These are phyloP conservation scores for Centruroides sculpturatus DNA, from an alignment of 1,140 invertebrate species.

Conservation along the genomic window DNA sequence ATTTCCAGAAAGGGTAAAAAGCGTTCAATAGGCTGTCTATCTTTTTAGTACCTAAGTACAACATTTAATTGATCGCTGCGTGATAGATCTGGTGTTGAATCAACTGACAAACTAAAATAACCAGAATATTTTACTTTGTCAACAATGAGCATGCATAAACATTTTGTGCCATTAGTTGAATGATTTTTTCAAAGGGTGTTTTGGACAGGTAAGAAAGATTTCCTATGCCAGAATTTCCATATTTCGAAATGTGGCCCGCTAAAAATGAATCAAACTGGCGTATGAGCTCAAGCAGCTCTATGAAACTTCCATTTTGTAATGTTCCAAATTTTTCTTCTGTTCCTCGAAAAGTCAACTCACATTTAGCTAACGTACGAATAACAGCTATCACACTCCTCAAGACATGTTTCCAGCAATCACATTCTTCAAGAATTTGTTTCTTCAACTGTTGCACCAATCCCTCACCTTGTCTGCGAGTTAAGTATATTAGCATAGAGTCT, in stretches of 20 bases:
- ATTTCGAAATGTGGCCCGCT: not conserved
- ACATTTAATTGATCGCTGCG: conserved; percentile 26
- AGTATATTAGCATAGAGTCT: too few relatives aligned
- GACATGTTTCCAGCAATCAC: not conserved
- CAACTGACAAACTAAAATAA: conserved; percentile 28
- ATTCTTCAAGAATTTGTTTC: not conserved
- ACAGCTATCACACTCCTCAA: not conserved
- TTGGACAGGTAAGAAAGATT: not conserved
- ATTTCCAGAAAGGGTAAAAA: too few relatives aligned
- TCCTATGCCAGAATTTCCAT: not conserved
- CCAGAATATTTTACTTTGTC: conserved; percentile 11
- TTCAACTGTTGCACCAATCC: too few relatives aligned
- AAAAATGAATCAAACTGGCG: not conserved
- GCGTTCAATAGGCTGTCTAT: too few relatives aligned
- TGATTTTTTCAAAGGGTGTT: not conserved
- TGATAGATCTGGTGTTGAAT: conserved; percentile 28
- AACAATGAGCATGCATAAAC: not conserved
- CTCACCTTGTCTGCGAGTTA: too few relatives aligned
- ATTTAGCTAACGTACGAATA: not conserved
- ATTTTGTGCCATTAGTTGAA: not conserved
- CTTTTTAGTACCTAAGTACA: not conserved
- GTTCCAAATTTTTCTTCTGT: not conserved
- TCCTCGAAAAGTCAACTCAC: not conserved
- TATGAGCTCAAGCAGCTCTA: not conserved
- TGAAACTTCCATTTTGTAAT: not conserved